Base-by-base conservation (phyloP, 1,140 invertebrate species). In the Melitaea cinxia region DNA sequence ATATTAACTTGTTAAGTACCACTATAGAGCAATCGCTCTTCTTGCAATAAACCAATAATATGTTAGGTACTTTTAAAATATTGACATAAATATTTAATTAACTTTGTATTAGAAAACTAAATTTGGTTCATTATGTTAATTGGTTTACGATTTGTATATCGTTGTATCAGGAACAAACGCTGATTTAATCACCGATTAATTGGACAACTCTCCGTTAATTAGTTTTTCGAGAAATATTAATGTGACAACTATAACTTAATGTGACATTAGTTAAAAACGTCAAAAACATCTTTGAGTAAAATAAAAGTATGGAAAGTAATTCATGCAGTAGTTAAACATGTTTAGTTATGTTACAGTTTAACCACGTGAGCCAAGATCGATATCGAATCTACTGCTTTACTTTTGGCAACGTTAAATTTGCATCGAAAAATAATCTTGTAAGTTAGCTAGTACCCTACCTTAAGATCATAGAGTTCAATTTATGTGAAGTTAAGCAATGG, bases 371-470 rank as follows among this genome's bases (percentile, higher is more conserved):
- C 70, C 58, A 42, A 80, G 84, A 87, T 87, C 72, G n/a, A 47
- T 82, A 86, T 86, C 83, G 55, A 68, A 73, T 39, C 57, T 71
- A 73, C 72, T 73, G 73, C 75, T 81, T 80, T 67, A 76, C 60
- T 39, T 49, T 33, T 14, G 45, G 70, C 77, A 70, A 81, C 50
- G 9, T 57, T 68, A 53, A 21, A 14, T 6, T 28, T 53, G 24
- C 61, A 14, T 9, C 15, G 30, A 14, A 42, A 59, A 28, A 5
- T 12, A 21, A n/a, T 35, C 37, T 1, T 33, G 42, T 6, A 49
- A 53, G 39, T 4, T 15, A 65, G 58, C 68, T 26, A 5, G n/a
- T 35, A 37, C 28, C 49, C 68, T 78, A 71, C 30, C 2, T 0
- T 15, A 2, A 19, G 0, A 15, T 9, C 12, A 47, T 72, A 81